Evolutionary conservation across 2,888 invertebrate species (phyloP), one percentile per base, ranked within the genome.

Genomic region (Drosophila mercatorum): DNA sequence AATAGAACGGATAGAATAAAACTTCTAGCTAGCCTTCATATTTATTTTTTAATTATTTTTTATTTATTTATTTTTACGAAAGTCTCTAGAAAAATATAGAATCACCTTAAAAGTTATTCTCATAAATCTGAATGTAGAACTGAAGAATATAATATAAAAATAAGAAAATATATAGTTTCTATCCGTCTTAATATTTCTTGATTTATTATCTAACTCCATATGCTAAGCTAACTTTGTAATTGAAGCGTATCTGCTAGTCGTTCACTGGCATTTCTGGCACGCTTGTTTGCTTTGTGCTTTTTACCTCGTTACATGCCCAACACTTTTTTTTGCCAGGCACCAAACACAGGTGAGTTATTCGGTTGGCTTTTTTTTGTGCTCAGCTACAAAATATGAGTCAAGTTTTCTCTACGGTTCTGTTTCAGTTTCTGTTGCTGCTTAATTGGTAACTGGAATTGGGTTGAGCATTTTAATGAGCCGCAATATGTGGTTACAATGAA

Each of bases 361-460:
- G 28, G 6, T 34, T 31, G 31, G 4, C 7, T 6, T 34, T 28
- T 28, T 17, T 14, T 38, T 53, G 5, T 6, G 55, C 53, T 5
- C n/a, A n/a, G 41, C 31, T 17, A n/a, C 31, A 55, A 31, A 72
- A 82, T 73, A 83, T 84, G 85, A 84, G 80, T 84, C 82, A 85
- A 82, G 82, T 71, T 49, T 69, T 73, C 61, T 55, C 59, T 64
- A 58, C 57, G 51, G 60, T 68, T 52, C 77, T 59, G 57, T 49
- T 43, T 53, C 14, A 28, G 34, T 36, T 51, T 52, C 14, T 52
- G 22, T 22, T 55, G 55, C 36, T 55, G 87, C 84, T 83, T 86
- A 86, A 86, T 86, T 83, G 85, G 74, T 70, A 53, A 64, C 46
- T 67, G 83, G 68, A 85, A 80, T 80, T 83, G 77, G 83, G 77